These are phyloP conservation scores for Drosophila gunungcola DNA, from an alignment of 1,140 invertebrate species.

Conservation along the genomic window DNA sequence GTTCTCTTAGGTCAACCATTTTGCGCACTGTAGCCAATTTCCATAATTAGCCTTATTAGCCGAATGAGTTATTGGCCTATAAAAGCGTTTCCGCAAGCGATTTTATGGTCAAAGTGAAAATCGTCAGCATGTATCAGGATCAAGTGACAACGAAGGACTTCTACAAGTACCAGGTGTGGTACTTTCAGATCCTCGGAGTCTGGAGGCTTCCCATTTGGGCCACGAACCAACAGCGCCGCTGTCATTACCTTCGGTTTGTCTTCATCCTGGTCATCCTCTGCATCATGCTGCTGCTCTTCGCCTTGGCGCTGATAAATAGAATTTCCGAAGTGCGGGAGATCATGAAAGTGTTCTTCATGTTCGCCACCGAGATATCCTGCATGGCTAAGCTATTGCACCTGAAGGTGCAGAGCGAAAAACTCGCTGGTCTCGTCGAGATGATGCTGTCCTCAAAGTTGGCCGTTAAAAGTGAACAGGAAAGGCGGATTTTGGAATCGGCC, in stretches of 20 bases:
- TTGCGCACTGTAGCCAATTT: slow-evolving; percentile 38
- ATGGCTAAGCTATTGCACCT: slow-evolving; percentile 64
- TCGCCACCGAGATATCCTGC: slow-evolving; percentile 65
- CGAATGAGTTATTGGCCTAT: slow-evolving; percentile 22
- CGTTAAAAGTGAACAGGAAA: slow-evolving; percentile 14
- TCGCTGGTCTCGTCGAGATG: slow-evolving; percentile 23
- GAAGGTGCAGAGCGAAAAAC: slow-evolving; percentile 11
- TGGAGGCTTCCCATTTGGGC: slow-evolving; percentile 26
- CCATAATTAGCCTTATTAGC: slow-evolving; percentile 63
- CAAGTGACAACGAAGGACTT: slow-evolving; percentile 30
- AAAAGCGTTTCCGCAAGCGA: slow-evolving; percentile 19
- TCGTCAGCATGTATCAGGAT: slow-evolving; percentile 41
- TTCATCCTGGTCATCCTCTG: slow-evolving; percentile 41
- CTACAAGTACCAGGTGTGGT: slow-evolving; percentile 65
- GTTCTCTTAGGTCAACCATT: not conserved
- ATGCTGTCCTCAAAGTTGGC: slow-evolving; percentile 38
- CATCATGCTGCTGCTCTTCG: slow-evolving; percentile 56
- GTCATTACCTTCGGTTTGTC: slow-evolving; percentile 33
- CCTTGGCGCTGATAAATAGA: slow-evolving; percentile 42
- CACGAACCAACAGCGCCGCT: not conserved
- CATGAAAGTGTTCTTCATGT: slow-evolving; percentile 72
- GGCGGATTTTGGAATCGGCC: slow-evolving; percentile 2
- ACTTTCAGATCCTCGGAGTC: slow-evolving; percentile 52
- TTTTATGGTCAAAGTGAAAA: not conserved
- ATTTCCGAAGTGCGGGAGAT: slow-evolving; percentile 56